phyloP scores from a whole-genome alignment of 1,140 invertebrate genomes.

The Drosophila triauraria region DNA sequence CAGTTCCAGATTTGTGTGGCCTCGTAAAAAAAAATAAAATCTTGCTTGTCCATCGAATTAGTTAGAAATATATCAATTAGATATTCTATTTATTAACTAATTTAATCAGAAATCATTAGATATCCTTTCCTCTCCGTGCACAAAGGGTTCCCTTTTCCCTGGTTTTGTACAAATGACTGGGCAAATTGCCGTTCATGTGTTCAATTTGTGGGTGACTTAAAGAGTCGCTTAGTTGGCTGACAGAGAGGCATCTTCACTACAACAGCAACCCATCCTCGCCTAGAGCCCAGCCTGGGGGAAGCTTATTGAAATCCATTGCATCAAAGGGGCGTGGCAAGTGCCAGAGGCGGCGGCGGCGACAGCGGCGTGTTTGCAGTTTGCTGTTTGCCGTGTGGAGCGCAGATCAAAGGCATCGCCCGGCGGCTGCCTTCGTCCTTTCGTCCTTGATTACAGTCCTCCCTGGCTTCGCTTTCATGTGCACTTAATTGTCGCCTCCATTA shows the following conservation, averaged over 20 bases:
- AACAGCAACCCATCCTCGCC: neutral
- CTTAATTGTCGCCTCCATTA: constrained; percentile 63
- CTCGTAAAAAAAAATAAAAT: no score
- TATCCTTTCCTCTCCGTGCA: neutral
- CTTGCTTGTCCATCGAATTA: no score
- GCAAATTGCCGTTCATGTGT: constrained; percentile 33
- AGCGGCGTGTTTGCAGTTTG: constrained; percentile 42
- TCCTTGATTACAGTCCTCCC: constrained; percentile 13
- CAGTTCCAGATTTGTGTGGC: no score
- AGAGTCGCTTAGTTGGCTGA: constrained; percentile 5
- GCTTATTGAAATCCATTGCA: constrained; percentile 48
- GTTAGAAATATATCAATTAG: no score
- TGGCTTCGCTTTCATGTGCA: constrained; percentile 28
- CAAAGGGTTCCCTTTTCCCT: neutral
- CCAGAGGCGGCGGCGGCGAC: constrained; percentile 3
- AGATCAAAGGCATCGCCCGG: constrained; percentile 34
- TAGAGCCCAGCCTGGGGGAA: neutral
- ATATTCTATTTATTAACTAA: no score
- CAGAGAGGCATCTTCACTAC: neutral
- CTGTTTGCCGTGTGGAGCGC: constrained; percentile 34
- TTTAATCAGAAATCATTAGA: no score
- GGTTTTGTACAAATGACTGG: constrained; percentile 14
- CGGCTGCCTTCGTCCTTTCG: neutral
- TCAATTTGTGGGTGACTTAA: constrained; percentile 48
- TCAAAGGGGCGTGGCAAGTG: constrained; percentile 47